Evolutionary conservation across 2,888 invertebrate species (phyloP).

Genomic region (Ferdinandea cuprea): DNA sequence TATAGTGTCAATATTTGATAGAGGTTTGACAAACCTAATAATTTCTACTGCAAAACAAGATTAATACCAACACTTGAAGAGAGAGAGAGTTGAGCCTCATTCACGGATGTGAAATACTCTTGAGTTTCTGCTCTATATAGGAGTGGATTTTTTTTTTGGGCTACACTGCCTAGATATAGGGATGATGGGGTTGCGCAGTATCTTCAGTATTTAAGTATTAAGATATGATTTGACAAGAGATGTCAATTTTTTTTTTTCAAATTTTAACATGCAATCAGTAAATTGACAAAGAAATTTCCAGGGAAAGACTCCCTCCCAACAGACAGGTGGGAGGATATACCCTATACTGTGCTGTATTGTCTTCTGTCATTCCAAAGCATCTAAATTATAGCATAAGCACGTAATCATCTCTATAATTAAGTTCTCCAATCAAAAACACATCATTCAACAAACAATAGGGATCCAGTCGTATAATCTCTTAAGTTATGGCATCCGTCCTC

Average conservation of each 20-base stretch:
- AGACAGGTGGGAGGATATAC: no score
- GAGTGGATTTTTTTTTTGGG: not conserved
- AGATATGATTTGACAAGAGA: no score
- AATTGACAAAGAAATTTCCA: no score
- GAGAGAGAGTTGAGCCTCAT: not conserved
- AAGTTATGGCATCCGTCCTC: constrained; percentile 27
- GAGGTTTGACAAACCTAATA: constrained; percentile 30
- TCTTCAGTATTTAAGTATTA: no score
- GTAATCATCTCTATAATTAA: constrained; percentile 49
- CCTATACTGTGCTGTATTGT: not conserved
- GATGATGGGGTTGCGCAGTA: no score
- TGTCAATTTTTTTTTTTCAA: no score
- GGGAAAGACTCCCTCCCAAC: no score
- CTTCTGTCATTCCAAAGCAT: constrained; percentile 17
- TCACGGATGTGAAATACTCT: constrained; percentile 8
- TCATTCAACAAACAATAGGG: constrained; percentile 27
- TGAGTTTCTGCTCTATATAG: not conserved
- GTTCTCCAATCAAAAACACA: constrained; percentile 45
- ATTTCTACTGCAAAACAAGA: constrained; percentile 6
- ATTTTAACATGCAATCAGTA: no score
- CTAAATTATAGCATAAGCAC: constrained; percentile 51
- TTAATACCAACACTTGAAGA: constrained; percentile 22
- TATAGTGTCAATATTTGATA: constrained; percentile 36
- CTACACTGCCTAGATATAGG: no score
- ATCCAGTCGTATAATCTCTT: constrained; percentile 41